Conservation (phyloP, 2,113 vertebrate species). For the Chitala chitala region DNA sequence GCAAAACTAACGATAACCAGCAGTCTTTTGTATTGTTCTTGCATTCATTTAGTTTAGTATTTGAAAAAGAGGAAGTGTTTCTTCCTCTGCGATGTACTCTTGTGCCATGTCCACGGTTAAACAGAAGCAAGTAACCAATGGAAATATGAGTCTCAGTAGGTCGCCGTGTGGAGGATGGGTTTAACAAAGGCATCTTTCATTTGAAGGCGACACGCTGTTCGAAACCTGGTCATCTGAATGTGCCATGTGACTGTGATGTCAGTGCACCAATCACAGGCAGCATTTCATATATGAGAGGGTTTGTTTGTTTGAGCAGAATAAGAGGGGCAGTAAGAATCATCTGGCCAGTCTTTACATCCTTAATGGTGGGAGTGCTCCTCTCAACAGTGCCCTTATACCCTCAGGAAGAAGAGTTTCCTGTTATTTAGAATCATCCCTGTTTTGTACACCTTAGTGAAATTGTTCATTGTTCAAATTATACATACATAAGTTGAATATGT, state of each 20-base stretch:
- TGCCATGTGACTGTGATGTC: not conserved
- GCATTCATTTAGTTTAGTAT: not conserved
- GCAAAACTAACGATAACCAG: not conserved
- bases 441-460: constrained; percentile 42
- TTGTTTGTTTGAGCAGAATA: not conserved
- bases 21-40: not conserved
- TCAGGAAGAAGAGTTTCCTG: constrained; percentile 64
- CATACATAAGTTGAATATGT: too few species aligned
- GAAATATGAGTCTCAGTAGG: not conserved
- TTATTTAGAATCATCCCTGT: constrained; percentile 54
- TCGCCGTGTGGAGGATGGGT: not conserved
- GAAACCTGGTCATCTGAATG: too few species aligned
- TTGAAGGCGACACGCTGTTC: too few species aligned
- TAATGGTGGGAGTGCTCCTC: not conserved
- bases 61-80: not conserved
- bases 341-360: not conserved
- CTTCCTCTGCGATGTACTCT: not conserved
- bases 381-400: constrained; percentile 33
- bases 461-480: too few species aligned
- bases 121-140: not conserved
- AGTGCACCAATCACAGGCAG: not conserved
- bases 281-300: not conserved
- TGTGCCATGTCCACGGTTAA: not conserved
- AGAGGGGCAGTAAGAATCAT: not conserved
- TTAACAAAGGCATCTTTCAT: not conserved